Evolutionary conservation across 2,888 invertebrate genomes (phyloP).

Genomic region (Empis livida): DNA sequence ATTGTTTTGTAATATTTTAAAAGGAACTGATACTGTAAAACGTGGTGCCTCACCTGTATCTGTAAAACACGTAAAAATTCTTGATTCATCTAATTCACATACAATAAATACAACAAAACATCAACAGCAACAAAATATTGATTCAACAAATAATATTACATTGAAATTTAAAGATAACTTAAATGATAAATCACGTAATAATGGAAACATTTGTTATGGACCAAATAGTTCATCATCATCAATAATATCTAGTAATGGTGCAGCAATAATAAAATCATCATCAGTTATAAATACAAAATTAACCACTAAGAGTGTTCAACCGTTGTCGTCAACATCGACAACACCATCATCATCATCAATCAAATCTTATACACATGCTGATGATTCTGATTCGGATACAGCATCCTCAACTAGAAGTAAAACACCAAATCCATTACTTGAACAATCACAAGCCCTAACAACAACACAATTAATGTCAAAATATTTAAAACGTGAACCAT

Average conservation of each 20-base stretch:
- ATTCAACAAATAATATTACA: conserved; percentile 9
- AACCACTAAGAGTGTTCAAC: conserved; percentile 8
- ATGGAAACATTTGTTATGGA: conserved; percentile 10
- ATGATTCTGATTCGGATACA: conserved; percentile 32
- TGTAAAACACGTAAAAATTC: conserved; percentile 28
- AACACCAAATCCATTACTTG: conserved; percentile 25
- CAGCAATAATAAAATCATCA: not conserved
- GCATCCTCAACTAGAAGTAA: conserved; percentile 24
- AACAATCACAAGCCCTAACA: conserved; percentile 35
- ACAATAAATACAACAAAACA: conserved; percentile 23
- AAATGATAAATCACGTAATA: conserved; percentile 9
- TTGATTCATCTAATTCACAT: conserved; percentile 33
- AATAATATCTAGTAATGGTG: not conserved
- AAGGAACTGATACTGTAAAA: conserved; percentile 37
- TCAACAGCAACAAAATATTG: conserved; percentile 5
- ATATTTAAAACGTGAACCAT: conserved; percentile 32
- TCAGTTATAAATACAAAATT: conserved; percentile 2
- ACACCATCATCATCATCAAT: conserved; percentile 32
- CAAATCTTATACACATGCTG: conserved; percentile 16
- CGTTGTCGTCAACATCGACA: conserved; percentile 18
- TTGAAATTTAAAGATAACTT: conserved; percentile 9
- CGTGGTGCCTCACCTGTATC: conserved; percentile 35
- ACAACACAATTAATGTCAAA: conserved; percentile 34
- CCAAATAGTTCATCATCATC: conserved; percentile 11
- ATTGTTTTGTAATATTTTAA: not conserved